Percentiles rank a stretch among this genome's conserved stretches.
phyloP scores from a whole-genome alignment of 2,888 invertebrate genomes.

The Cerastoderma edule region DNA sequence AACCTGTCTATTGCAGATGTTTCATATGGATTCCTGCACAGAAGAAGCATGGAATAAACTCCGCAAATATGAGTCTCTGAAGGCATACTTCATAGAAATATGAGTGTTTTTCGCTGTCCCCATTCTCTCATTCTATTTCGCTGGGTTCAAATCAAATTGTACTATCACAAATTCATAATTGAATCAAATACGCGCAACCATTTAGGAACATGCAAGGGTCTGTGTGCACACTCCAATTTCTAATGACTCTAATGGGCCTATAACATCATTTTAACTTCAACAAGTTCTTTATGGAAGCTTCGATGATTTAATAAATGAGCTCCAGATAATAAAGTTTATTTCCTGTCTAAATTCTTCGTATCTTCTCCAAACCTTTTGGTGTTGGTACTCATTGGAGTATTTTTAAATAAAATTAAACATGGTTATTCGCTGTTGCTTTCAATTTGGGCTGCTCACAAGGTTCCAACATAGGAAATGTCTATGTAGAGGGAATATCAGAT shows the following conservation, averaged over 20 bases:
- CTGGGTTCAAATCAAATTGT: constrained; percentile 50
- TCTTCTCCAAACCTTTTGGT: no score
- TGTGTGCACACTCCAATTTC: constrained; percentile 16
- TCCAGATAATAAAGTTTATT: no score
- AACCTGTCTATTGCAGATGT: no score
- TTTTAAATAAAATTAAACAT: no score
- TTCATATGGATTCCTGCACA: no score
- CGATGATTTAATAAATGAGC: constrained; percentile 15
- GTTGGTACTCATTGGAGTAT: no score
- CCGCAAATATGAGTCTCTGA: constrained; percentile 42
- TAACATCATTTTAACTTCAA: constrained; percentile 19
- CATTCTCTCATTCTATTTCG: constrained; percentile 32
- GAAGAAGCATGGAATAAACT: no score
- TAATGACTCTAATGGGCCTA: constrained; percentile 16
- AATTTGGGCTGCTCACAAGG: no score
- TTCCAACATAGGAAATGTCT: no score
- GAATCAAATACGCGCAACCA: constrained; percentile 35
- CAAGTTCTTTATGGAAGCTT: constrained; percentile 9
- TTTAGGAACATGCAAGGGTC: constrained; percentile 31
- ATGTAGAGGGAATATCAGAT: no score
- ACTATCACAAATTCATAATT: constrained; percentile 49
- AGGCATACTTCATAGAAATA: constrained; percentile 49
- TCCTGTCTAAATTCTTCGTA: no score
- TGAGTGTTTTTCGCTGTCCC: constrained; percentile 15
- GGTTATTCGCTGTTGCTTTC: no score